Base-by-base conservation (phyloP, 2,888 invertebrate genomes). In the Sturmia bella region DNA sequence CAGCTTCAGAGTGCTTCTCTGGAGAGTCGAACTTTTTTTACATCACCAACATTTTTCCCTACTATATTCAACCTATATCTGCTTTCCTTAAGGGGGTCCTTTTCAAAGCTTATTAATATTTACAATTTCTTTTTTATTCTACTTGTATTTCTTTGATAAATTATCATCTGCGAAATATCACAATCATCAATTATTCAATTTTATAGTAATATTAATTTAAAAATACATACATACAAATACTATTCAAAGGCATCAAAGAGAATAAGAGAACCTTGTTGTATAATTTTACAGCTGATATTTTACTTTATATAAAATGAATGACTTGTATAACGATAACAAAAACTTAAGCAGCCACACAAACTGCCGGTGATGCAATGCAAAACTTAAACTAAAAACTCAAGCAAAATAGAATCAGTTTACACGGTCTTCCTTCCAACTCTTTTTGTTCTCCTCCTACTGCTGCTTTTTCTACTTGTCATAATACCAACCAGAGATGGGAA, bases 361-460 rank as follows among this genome's bases (percentile, higher is more conserved):
- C 37, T 48, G 54, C 32, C 59, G 43, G 37, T 74, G 72, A 50
- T 72, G 81, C 68, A 81, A 81, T 37, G 56, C 69, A 56, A 81
- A 69, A 81, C 76, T 73, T 63, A 77, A 68, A 77, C 77, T 81
- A 77, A 80, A 72, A 76, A 73, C 17, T 39, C 21, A 72, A 77
- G 54, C 41, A 56, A 74, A 56, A 56, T 17, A 61, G 79, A 54
- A 48, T 79, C 74, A 63, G 61, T 69, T 79, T 74, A 61, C 79
- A 57, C 43, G 27, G n/a, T 39, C 56, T 68, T 15, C 50, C 56
- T 68, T 15, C 50, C 27, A 43, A 32, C 57, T 45, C 39, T 59
- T 43, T 24, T 15, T 56, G 37, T 17, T 24, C 21, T 32, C 9
- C 32, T 32, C 1, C 32, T 32, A 1, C 7, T 32, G 1, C 7